phyloP scores from a whole-genome alignment of 2,113 vertebrate genomes.

The Prinia subflava region DNA sequence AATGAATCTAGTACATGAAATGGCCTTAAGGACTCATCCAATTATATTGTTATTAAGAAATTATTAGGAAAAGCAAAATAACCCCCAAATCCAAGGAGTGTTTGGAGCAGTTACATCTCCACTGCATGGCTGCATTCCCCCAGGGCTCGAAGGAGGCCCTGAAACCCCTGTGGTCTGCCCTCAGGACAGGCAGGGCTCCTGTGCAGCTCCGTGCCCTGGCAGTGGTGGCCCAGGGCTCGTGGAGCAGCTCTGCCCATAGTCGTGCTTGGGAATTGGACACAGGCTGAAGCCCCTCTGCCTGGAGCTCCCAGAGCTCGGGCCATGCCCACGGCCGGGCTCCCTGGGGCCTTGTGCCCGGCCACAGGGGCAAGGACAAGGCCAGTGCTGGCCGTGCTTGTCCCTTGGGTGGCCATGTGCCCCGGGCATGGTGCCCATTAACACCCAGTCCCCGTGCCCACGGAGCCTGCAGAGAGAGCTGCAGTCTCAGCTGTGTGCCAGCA shows the following conservation, averaged over 20 bases:
- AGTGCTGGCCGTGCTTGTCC: rapidly evolving
- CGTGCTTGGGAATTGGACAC: rapidly evolving
- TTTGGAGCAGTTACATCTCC: neutral
- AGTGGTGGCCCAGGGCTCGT: rapidly evolving
- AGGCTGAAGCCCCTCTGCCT: rapidly evolving
- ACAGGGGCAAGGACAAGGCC: neutral
- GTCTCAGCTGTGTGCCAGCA: neutral
- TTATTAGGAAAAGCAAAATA: neutral
- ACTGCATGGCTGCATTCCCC: rapidly evolving
- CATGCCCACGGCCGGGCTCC: rapidly evolving
- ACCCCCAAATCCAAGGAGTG: neutral
- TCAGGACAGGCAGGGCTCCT: neutral
- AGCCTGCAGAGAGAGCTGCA: conserved; percentile 64
- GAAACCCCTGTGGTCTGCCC: rapidly evolving
- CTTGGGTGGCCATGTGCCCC: rapidly evolving
- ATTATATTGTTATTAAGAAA: conserved; percentile 26
- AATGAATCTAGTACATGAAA: conserved; percentile 21
- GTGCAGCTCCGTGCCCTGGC: rapidly evolving
- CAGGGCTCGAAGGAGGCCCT: rapidly evolving
- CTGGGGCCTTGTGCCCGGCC: rapidly evolving
- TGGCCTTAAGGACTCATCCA: neutral
- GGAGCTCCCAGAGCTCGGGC: rapidly evolving
- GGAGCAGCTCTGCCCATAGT: rapidly evolving
- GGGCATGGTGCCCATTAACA: rapidly evolving
- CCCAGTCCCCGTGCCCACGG: neutral